Percentiles rank a stretch among this genome's conserved stretches.
These are phyloP conservation scores for Aldabrachelys gigantea DNA, from an alignment of 2,113 vertebrate species.

Conservation along the genomic window DNA sequence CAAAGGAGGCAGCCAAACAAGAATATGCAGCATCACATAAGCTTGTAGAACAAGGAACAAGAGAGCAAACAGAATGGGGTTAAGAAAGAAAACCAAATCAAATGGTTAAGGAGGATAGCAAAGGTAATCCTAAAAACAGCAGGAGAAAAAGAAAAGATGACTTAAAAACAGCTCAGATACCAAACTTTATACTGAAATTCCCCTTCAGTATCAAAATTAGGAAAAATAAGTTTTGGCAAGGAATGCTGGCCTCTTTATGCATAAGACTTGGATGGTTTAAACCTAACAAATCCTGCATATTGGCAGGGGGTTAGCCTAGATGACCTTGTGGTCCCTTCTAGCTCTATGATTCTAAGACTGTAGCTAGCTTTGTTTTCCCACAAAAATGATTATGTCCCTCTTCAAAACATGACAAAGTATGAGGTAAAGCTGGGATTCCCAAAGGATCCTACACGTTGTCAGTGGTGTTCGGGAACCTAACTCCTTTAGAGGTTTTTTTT, in stretches of 20 bases:
- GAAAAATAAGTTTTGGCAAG: neutral
- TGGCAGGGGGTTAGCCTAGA: neutral
- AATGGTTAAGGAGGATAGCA: neutral
- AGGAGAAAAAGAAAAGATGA: neutral
- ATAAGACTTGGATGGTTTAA: neutral
- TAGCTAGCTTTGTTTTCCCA: neutral
- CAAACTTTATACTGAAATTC: neutral
- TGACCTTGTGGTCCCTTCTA: neutral
- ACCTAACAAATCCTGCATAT: neutral
- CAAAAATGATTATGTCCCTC: neutral
- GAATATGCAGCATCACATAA: neutral
- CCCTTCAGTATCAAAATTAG: neutral
- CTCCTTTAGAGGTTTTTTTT: neutral
- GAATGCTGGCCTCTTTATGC: neutral
- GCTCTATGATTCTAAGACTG: neutral
- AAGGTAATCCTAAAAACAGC: neutral
- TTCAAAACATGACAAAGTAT: neutral
- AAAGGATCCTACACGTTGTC: fast-evolving
- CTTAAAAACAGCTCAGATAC: neutral
- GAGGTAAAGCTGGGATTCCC: neutral
- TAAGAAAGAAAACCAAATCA: neutral
- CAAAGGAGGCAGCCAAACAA: neutral
- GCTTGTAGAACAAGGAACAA: neutral
- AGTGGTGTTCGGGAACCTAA: neutral
- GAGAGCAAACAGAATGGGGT: fast-evolving